Conservation (phyloP, 2,113 vertebrate genomes). For the Pseudorectes ferrugineus region DNA sequence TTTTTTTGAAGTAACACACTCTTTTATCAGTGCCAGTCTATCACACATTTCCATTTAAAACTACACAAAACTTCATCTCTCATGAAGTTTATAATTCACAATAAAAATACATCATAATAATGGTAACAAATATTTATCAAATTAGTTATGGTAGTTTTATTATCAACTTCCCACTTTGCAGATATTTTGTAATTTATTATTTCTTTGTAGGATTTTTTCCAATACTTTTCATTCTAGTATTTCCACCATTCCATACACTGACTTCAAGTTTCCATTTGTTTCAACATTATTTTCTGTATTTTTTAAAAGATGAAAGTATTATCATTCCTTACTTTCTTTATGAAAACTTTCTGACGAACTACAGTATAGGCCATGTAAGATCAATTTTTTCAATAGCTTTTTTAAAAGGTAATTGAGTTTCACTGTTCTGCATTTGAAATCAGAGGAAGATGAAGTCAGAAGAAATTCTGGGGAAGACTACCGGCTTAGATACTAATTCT, state of each 20-base stretch:
- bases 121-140: background rate
- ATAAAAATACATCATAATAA: background rate
- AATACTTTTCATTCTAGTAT: background rate
- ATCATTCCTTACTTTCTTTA: background rate
- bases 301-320: background rate
- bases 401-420: background rate
- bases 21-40: background rate
- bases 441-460: background rate
- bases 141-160: background rate
- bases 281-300: background rate
- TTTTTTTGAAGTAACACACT: background rate
- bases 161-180: background rate
- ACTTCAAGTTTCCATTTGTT: background rate
- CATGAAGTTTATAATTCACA: background rate
- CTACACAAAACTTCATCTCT: background rate
- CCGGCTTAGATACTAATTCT: background rate
- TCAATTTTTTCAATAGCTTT: background rate
- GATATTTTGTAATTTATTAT: background rate
- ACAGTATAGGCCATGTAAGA: background rate
- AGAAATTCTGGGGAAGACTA: background rate
- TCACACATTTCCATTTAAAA: background rate
- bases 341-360: background rate
- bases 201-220: background rate
- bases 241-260: background rate
- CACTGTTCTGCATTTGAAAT: background rate